A percentile compares a stretch with the other conserved stretches of the same genome.
phyloP scores from a whole-genome alignment of 2,113 vertebrate genomes.

The Buteo buteo region DNA sequence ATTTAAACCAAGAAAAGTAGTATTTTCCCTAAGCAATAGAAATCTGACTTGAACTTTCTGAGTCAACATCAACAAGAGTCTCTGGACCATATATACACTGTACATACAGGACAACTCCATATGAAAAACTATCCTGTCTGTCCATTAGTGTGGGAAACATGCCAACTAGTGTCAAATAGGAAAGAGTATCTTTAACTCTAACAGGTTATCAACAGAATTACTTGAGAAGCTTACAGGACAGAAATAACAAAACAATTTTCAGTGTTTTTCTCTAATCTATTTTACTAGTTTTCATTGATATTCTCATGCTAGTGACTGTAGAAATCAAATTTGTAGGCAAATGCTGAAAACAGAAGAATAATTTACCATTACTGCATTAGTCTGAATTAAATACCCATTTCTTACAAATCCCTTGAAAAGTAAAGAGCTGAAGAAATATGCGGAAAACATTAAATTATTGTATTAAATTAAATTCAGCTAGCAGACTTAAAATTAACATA shows the following conservation, averaged over 20 bases:
- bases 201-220: not conserved
- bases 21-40: not conserved
- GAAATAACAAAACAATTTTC: not conserved
- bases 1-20: not conserved
- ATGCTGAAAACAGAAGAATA: not conserved
- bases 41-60: not conserved
- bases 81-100: not conserved
- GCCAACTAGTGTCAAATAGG: not conserved
- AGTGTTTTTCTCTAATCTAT: not conserved
- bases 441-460: not conserved
- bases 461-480: not conserved
- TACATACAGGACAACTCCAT: not conserved
- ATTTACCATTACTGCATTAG: not conserved
- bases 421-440: not conserved
- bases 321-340: slow-evolving; percentile 1
- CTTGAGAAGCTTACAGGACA: not conserved
- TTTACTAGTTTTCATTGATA: not conserved
- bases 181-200: not conserved
- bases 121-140: not conserved
- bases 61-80: not conserved
- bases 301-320: not conserved
- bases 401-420: not conserved
- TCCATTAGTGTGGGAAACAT: not conserved
- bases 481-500: not conserved
- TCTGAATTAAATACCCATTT: not conserved